phyloP scores from a whole-genome alignment of 2,113 vertebrate species.

The Channa maculata region DNA sequence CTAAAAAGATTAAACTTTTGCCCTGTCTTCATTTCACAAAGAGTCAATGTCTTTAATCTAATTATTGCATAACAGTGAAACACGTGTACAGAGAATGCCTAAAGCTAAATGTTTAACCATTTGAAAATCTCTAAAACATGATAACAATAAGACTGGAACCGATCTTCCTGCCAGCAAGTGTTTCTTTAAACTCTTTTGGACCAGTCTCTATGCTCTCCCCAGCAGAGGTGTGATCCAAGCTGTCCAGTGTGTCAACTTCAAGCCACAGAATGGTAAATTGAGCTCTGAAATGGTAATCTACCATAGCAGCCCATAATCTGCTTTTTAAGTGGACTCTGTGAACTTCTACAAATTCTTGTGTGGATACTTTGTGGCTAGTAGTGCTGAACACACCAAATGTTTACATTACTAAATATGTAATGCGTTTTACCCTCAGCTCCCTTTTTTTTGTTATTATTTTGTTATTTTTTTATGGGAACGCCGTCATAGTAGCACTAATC shows the following conservation, averaged over 20 bases:
- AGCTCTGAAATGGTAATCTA: not conserved
- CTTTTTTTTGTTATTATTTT: not conserved
- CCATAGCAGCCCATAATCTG: conserved; percentile 17
- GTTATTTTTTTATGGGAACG: not conserved
- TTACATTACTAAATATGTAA: conserved; percentile 22
- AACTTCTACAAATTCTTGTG: not conserved
- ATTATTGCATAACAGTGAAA: too few relatives aligned
- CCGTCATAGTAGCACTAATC: not conserved
- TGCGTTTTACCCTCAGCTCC: not conserved
- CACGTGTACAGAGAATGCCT: too few relatives aligned
- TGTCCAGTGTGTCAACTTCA: not conserved
- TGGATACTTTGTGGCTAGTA: not conserved
- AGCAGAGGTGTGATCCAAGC: not conserved
- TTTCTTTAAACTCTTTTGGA: not conserved
- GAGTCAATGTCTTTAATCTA: too few relatives aligned
- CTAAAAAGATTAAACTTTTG: too few relatives aligned
- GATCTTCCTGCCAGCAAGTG: too few relatives aligned
- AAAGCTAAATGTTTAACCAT: too few relatives aligned
- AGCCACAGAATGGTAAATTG: not conserved
- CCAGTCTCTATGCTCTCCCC: too few relatives aligned
- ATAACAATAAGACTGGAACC: too few relatives aligned
- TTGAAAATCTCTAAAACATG: too few relatives aligned
- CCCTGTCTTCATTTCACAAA: too few relatives aligned
- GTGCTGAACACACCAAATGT: not conserved
- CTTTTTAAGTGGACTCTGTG: conserved; percentile 2